phyloP scores from a whole-genome alignment of 2,797 vertebrate species.

The Nasua narica region DNA sequence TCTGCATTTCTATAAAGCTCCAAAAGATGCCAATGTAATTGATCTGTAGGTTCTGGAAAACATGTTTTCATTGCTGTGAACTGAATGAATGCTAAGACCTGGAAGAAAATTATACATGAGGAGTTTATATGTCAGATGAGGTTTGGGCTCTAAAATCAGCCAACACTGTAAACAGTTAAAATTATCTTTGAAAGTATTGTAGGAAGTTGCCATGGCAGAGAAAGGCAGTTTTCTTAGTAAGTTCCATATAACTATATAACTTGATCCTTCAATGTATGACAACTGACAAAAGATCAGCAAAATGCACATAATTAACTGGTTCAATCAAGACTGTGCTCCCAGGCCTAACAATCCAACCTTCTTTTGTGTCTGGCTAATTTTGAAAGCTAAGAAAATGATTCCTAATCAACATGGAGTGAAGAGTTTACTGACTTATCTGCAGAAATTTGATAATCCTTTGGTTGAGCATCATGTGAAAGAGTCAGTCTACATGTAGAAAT shows the following conservation, averaged over 20 bases:
- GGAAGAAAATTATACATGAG: neutral
- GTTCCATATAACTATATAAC: neutral
- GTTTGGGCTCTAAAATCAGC: neutral
- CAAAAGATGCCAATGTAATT: neutral
- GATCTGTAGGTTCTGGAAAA: neutral
- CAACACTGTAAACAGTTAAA: neutral
- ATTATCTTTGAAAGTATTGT: neutral
- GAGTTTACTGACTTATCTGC: slow-evolving; percentile 92
- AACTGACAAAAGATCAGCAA: slow-evolving; percentile 91
- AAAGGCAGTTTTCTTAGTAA: neutral
- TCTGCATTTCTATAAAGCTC: neutral
- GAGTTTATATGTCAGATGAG: neutral
- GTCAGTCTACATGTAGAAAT: neutral
- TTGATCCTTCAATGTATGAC: neutral
- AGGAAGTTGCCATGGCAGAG: neutral
- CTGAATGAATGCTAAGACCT: neutral
- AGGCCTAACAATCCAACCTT: slow-evolving; percentile 89
- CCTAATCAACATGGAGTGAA: slow-evolving; percentile 90
- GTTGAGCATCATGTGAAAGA: neutral
- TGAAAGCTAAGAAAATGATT: slow-evolving; percentile 90
- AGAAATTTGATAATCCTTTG: slow-evolving; percentile 80
- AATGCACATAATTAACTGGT: slow-evolving; percentile 86
- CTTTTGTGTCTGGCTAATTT: slow-evolving; percentile 89
- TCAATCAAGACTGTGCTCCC: slow-evolving; percentile 91
- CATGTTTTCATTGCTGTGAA: neutral